Percentiles rank a stretch among this genome's conserved stretches.
Conservation (phyloP, 1,140 invertebrate genomes). For the Cecropterus lyciades region DNA sequence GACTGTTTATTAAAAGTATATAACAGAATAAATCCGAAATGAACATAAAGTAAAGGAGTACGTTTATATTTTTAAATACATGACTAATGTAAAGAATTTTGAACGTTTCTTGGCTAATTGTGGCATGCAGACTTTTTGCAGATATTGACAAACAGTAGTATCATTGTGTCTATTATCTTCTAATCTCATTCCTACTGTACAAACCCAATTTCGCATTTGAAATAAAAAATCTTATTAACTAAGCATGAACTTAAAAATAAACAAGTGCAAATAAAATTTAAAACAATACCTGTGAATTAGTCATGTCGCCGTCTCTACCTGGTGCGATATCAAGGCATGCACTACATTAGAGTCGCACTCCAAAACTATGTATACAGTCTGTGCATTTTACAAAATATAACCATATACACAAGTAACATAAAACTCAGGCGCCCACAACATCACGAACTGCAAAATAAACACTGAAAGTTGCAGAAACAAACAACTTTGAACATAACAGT, state of each 20-base stretch:
- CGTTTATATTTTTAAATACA: no score
- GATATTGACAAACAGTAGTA: no score
- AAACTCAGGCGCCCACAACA: conserved; percentile 72
- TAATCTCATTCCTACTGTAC: background rate
- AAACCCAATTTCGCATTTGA: background rate
- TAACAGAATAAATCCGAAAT: no score
- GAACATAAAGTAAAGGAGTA: no score
- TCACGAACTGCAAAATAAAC: conserved; percentile 76
- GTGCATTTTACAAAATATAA: conserved; percentile 77
- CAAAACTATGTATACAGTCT: conserved; percentile 69
- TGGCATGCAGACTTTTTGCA: no score
- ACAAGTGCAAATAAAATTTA: conserved; percentile 38
- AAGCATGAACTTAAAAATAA: background rate
- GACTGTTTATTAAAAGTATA: no score
- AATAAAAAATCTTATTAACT: background rate
- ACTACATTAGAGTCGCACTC: conserved; percentile 76
- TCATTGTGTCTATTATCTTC: no score
- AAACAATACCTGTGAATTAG: conserved; percentile 79
- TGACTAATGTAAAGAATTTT: no score
- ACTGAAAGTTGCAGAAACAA: conserved; percentile 78
- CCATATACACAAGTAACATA: conserved; percentile 71
- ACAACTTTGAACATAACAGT: conserved; percentile 55
- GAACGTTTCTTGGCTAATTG: no score
- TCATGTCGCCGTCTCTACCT: conserved; percentile 72
- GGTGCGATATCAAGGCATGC: conserved; percentile 78